Conservation (phyloP, 2,113 vertebrate genomes). For the Taxidea taxus region DNA sequence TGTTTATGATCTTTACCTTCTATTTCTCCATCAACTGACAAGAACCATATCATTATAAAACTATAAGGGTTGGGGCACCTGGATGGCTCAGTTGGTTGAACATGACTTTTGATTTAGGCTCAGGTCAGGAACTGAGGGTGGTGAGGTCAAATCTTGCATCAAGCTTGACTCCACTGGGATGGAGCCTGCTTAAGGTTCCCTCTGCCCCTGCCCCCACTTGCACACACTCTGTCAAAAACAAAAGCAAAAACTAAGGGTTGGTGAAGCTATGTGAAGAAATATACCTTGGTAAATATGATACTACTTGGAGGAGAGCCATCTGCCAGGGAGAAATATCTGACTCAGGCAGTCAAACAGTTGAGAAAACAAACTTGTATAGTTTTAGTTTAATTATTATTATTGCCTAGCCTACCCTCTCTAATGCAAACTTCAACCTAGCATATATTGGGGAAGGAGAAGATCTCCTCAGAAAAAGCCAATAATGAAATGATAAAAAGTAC, state of each 20-base stretch:
- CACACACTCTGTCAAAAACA: neutral
- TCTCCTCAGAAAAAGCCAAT: neutral
- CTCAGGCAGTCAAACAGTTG: neutral
- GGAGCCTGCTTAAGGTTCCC: neutral
- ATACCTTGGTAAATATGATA: neutral
- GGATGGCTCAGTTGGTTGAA: neutral
- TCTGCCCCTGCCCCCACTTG: neutral
- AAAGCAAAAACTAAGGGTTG: neutral
- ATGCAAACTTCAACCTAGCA: neutral
- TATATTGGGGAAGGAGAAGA: neutral
- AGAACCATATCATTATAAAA: neutral
- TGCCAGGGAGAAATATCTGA: neutral
- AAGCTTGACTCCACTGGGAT: neutral
- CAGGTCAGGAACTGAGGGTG: neutral
- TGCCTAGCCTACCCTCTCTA: neutral
- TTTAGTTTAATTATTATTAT: neutral
- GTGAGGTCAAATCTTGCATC: neutral
- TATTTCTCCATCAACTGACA: neutral
- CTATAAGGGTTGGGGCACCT: neutral
- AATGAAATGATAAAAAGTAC: neutral
- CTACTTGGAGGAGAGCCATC: neutral
- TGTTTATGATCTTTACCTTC: neutral
- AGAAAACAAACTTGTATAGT: neutral
- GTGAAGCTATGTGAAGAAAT: neutral
- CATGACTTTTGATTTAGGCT: neutral